Evolutionary conservation across 2,113 vertebrate genomes (phyloP), one percentile per base, ranked within the genome.

Genomic region (Thymallus thymallus): DNA sequence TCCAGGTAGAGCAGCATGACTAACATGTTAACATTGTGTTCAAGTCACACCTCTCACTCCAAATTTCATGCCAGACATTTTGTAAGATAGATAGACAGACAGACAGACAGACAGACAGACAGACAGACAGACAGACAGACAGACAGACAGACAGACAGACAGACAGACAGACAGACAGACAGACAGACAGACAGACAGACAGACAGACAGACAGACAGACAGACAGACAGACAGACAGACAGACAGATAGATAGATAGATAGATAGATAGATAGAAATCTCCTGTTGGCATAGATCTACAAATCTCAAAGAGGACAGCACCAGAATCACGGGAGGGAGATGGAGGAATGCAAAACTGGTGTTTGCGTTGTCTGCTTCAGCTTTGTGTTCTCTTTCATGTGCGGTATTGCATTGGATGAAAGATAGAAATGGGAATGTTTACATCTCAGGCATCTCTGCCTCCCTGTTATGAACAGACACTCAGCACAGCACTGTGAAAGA

Each of bases 381-480:
- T 76, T 79, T 86, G 16, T 83, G 83, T 85, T 84, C 35, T 35
- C 76, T 80, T 87, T 88, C 81, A 84, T 80, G 84, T 80, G 24
- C 9, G 35, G 35, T 41, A 82, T 65, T 74, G 76, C 26, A 72
- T 71, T 61, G 71, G 86, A 90, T 89, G 71, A 87, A 86, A 80
- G 58, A 77, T 56, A 61, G 55, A 69, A 62, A 61, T 60, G 76
- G 74, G 75, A 60, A 79, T 88, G 89, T 91, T 89, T 91, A 85
- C 64, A 76, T 87, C 84, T 88, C 69, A 14, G 30, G 85, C 75
- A 90, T 83, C 87, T 84, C 86, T 66, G 73, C 13, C 69, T 62
- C 23, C 13, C 74, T 4, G 68, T 90, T 90, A 86, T 89, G 88
- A 85, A 81, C 81, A 80, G 84, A 65, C 82, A 67, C 70, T 68